These are phyloP conservation scores for Tenebrosternarchus preto DNA, from an alignment of 2,113 vertebrate genomes.

Conservation along the genomic window DNA sequence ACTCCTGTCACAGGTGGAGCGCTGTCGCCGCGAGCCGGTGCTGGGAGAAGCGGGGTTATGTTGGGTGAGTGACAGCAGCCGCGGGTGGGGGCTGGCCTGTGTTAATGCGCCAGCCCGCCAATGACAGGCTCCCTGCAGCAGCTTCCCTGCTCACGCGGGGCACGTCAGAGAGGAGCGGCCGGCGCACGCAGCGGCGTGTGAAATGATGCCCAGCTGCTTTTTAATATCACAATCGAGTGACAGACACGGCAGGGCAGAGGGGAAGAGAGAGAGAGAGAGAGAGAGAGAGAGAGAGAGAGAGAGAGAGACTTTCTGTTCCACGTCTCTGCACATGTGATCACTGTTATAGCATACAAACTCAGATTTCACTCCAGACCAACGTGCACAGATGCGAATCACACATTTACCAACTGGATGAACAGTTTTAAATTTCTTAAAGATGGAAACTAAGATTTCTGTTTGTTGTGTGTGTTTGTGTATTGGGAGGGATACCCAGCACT, in stretches of 20 bases:
- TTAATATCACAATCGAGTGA: constrained; percentile 48
- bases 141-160: constrained; percentile 26
- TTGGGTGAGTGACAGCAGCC: constrained; percentile 53
- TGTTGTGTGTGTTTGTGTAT: constrained; percentile 28
- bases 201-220: constrained; percentile 49
- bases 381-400: constrained; percentile 23
- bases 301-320: too few species aligned
- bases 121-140: constrained; percentile 45
- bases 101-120: constrained; percentile 61
- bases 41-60: neutral
- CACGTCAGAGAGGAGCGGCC: constrained; percentile 6
- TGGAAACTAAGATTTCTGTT: neutral
- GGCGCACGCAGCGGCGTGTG: constrained; percentile 33
- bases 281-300: too few species aligned
- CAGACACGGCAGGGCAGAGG: constrained; percentile 34
- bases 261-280: neutral
- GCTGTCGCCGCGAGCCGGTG: too few species aligned
- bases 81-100: constrained; percentile 46
- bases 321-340: too few species aligned
- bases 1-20: too few species aligned
- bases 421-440: neutral
- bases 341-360: too few species aligned
- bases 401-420: neutral
- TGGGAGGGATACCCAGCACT: constrained; percentile 72
- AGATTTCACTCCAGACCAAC: neutral